Evolutionary conservation across 2,888 invertebrate genomes (phyloP).

Genomic region (Platynereis dumerilii): DNA sequence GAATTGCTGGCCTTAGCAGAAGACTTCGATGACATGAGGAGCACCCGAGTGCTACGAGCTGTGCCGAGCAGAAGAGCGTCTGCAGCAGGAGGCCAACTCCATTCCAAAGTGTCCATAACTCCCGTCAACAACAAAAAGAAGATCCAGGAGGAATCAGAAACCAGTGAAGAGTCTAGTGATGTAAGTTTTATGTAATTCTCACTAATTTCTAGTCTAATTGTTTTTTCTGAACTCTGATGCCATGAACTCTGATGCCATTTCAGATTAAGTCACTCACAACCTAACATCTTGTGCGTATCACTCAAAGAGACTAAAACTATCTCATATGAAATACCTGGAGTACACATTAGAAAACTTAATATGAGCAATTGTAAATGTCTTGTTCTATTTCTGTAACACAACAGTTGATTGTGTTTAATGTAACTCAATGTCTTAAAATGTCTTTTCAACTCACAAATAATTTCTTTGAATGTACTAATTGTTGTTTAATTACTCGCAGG

Average conservation of each 20-base stretch:
- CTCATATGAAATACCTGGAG: too few relatives aligned
- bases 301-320: too few relatives aligned
- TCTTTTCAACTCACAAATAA: background rate
- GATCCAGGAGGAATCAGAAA: slow-evolving; percentile 62
- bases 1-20: slow-evolving; percentile 89
- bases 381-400: too few relatives aligned
- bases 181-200: slow-evolving; percentile 21
- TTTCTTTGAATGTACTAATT: background rate
- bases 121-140: slow-evolving; percentile 18
- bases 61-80: slow-evolving; percentile 39
- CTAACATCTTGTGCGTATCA: too few relatives aligned
- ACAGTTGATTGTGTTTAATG: too few relatives aligned
- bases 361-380: too few relatives aligned
- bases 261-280: too few relatives aligned
- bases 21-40: slow-evolving; percentile 65
- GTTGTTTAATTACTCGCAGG: slow-evolving; percentile 66
- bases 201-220: background rate
- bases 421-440: too few relatives aligned
- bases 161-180: slow-evolving; percentile 71
- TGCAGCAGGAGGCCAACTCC: slow-evolving; percentile 28
- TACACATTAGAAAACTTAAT: too few relatives aligned
- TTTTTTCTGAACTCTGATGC: too few relatives aligned
- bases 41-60: slow-evolving; percentile 36
- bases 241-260: too few relatives aligned
- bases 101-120: slow-evolving; percentile 13